Evolutionary conservation across 2,797 vertebrate genomes (phyloP).

Genomic region (Phalanger gymnotis): DNA sequence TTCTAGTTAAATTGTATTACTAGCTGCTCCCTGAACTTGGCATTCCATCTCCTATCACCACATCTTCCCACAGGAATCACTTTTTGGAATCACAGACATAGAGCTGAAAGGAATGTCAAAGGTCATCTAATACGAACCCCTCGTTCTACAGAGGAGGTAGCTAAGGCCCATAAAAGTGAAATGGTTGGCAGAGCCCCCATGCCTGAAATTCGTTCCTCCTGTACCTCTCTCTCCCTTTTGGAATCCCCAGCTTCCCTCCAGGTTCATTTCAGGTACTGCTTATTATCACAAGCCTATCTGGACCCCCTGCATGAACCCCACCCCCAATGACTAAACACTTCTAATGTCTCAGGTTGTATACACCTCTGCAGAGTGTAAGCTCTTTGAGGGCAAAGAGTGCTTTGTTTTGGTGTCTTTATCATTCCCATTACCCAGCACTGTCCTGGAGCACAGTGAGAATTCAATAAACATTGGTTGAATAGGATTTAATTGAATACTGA

Average conservation of each 20-base stretch:
- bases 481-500: constrained; percentile 4
- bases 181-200: neutral
- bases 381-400: neutral
- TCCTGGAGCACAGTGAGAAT: neutral
- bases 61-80: neutral
- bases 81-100: neutral
- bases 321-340: neutral
- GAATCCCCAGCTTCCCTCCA: neutral
- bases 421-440: neutral
- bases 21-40: neutral
- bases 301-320: neutral
- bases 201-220: neutral
- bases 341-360: neutral
- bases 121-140: neutral
- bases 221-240: neutral
- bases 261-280: neutral
- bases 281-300: neutral
- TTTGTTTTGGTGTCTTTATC: neutral
- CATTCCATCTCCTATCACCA: neutral
- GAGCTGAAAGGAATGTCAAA: neutral
- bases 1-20: neutral
- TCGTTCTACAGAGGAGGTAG: neutral
- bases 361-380: neutral
- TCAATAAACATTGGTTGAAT: neutral
- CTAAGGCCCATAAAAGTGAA: neutral